Evolutionary conservation across 2,888 invertebrate genomes (phyloP), one percentile per base, ranked within the genome.

Genomic region (Lepidocyrtinus sp.): DNA sequence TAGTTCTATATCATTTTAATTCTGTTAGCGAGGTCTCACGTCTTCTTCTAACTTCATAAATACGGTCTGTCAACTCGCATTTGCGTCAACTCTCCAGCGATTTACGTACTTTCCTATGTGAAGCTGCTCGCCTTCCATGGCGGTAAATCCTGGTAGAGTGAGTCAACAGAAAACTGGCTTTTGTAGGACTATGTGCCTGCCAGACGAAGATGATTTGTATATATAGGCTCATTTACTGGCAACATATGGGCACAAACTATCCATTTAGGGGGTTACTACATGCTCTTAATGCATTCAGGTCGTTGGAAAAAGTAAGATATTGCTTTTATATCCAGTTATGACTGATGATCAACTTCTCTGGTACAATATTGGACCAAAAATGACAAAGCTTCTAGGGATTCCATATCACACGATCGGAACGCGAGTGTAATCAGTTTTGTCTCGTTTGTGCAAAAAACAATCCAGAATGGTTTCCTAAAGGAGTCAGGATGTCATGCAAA

Each of bases 1-100:
- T n/a, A 5, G 12, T 36, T 36, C 36, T 36, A 36, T 71, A 7
- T 71, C 12, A 15, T 68, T 12, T 26, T 68, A 64, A 75, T 75
- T 75, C 75, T 61, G 67, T 67, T 21, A 21, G 36, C 63, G 63
- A 69, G 63, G 63, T 68, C 75, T 69, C 36, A 69, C 75, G 72
- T 72, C 19, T 27, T 26, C 12, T 64, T 9, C 27, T 69, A 69
- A 69, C 69, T 65, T 68, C 68, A 68, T 75, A 62, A 68, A 61
- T 67, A 68, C 21, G 12, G 68, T 19, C 75, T 75, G 75, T 75
- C 75, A 75, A 12, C 19, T 19, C 2, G 55, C 64, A 73, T 73
- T 73, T 73, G 24, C 63, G 59, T 62, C 46, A 72, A 36, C 36
- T 36, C 36, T 36, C 36, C 12, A 7, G 36, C 36, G 36, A 36